Conservation (phyloP, 1,140 invertebrate species). For the Pseudomyrmex flavicornis region DNA sequence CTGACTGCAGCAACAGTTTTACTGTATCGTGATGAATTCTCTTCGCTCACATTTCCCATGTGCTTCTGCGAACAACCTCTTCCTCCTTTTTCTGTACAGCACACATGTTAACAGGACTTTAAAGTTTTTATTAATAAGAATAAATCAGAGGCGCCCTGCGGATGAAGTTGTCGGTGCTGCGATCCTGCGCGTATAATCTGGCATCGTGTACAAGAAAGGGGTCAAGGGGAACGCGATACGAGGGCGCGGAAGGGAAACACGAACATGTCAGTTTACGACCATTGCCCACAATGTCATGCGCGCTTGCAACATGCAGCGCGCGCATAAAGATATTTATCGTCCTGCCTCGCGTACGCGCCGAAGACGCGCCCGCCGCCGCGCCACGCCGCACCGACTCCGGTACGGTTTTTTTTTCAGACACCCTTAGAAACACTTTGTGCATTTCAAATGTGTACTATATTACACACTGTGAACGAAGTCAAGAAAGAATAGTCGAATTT, state of each 20-base stretch:
- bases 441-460: conserved; percentile 35
- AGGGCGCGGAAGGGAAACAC: conserved; percentile 64
- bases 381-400: conserved; percentile 1
- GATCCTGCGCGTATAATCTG: conserved; percentile 75
- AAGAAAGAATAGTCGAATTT: too few relatives aligned
- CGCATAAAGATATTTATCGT: conserved; percentile 75
- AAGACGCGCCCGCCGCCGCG: conserved; percentile 8
- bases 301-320: conserved; percentile 70
- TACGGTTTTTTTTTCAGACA: conserved; percentile 27
- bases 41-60: conserved; percentile 38
- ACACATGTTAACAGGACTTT: conserved; percentile 83
- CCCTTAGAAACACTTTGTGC: conserved; percentile 41
- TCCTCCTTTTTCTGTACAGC: conserved; percentile 44
- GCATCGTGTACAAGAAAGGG: conserved; percentile 63
- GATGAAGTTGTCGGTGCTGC: conserved; percentile 83
- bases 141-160: conserved; percentile 84
- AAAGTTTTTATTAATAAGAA: conserved; percentile 85
- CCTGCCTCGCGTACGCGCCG: conserved; percentile 59
- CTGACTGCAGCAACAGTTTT: conserved; percentile 66
- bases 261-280: conserved; percentile 77
- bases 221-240: conserved; percentile 40
- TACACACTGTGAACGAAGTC: too few relatives aligned
- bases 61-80: conserved; percentile 28
- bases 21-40: conserved; percentile 38
- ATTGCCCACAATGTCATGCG: conserved; percentile 79